These are phyloP conservation scores for Montipora cactus DNA, from an alignment of 64 coral and sea anemone species.

Conservation along the genomic window DNA sequence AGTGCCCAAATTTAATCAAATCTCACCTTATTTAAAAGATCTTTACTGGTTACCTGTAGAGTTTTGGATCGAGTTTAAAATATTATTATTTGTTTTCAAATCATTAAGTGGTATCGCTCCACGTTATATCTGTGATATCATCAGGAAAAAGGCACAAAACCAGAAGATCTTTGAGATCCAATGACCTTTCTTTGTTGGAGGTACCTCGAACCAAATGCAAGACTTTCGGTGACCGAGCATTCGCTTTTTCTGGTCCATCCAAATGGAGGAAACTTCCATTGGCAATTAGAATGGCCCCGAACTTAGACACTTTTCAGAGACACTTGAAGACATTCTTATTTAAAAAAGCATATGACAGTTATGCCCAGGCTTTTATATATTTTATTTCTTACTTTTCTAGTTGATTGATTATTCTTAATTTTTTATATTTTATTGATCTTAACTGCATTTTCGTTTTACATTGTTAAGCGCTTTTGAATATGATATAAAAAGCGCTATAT, in stretches of 20 bases:
- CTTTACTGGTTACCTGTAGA: background rate
- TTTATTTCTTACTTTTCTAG: background rate
- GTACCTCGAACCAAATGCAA: conserved; percentile 29
- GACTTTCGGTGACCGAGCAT: conserved; percentile 54
- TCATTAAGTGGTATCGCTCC: background rate
- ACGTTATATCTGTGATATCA: background rate
- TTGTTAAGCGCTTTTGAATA: too few species aligned
- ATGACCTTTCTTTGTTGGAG: conserved; percentile 8
- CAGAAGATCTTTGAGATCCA: background rate
- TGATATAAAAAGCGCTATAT: too few species aligned
- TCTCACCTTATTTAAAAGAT: conserved; percentile 15
- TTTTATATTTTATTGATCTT: too few species aligned
- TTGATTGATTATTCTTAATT: too few species aligned
- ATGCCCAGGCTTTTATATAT: background rate
- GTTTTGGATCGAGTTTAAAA: background rate
- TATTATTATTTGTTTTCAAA: background rate
- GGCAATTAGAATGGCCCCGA: background rate
- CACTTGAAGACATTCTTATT: background rate
- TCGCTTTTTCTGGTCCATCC: conserved; percentile 40
- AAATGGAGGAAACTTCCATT: conserved; percentile 15
- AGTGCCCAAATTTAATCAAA: conserved; percentile 20
- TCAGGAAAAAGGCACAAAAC: background rate
- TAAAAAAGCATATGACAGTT: background rate
- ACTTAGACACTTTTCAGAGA: background rate
- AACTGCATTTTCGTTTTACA: too few species aligned